Percentiles rank a stretch among this genome's conserved stretches.
Evolutionary conservation across 2,797 vertebrate species (phyloP).

Genomic region (Enteromius mattozi): DNA sequence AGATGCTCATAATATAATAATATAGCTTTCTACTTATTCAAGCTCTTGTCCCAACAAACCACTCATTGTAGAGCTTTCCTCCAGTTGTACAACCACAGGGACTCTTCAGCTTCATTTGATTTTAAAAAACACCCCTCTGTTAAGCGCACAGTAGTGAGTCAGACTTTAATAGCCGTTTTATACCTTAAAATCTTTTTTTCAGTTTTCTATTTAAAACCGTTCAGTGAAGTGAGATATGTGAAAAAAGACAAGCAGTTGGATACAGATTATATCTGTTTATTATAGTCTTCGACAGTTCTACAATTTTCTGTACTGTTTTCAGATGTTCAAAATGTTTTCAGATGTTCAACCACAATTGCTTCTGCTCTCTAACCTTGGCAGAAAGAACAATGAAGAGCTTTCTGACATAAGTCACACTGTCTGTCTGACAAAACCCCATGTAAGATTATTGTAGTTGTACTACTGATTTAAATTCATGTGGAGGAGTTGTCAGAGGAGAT

Average conservation of each 20-base stretch:
- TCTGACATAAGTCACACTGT: slow-evolving; percentile 30
- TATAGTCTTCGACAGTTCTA: neutral
- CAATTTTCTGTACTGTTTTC: slow-evolving; percentile 26
- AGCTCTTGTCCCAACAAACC: neutral
- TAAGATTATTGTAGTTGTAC: slow-evolving; percentile 23
- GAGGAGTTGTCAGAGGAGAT: slow-evolving; percentile 23
- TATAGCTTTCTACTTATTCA: neutral
- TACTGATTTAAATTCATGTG: slow-evolving; percentile 19
- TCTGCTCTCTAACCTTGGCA: slow-evolving; percentile 16
- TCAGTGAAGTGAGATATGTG: neutral
- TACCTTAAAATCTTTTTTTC: neutral
- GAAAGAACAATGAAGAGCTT: slow-evolving; percentile 17
- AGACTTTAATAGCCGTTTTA: neutral
- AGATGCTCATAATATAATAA: slow-evolving; percentile 46
- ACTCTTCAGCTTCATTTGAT: neutral
- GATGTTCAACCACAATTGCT: slow-evolving; percentile 23
- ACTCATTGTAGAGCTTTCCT: neutral
- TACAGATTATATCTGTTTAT: neutral
- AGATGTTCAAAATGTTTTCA: slow-evolving; percentile 40
- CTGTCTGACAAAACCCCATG: neutral
- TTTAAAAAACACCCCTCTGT: neutral
- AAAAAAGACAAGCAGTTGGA: slow-evolving; percentile 7
- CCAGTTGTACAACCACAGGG: neutral
- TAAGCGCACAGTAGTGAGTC: neutral
- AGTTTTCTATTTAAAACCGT: neutral